Conservation (phyloP, 2,797 vertebrate species). For the Dryobates pubescens region DNA sequence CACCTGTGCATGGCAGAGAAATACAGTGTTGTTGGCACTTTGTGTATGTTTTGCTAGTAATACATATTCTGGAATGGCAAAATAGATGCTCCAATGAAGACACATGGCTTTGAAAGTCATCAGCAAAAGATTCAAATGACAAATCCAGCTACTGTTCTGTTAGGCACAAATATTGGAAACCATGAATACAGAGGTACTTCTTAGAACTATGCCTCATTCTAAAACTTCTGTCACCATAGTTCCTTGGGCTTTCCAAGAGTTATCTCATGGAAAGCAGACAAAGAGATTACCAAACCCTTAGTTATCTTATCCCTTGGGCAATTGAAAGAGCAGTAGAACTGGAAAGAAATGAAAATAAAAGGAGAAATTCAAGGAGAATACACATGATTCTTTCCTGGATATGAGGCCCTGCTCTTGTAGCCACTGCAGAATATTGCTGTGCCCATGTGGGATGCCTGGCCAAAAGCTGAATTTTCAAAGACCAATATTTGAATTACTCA, state of each 20-base stretch:
- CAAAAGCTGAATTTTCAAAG: background rate
- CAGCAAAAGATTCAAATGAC: background rate
- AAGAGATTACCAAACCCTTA: background rate
- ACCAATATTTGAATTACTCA: background rate
- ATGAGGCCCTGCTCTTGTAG: background rate
- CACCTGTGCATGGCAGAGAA: background rate
- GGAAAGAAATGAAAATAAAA: background rate
- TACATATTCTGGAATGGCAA: background rate
- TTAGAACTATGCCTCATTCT: background rate
- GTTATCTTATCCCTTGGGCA: background rate
- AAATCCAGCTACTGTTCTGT: background rate
- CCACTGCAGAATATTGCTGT: background rate
- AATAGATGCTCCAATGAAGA: background rate
- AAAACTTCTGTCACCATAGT: background rate
- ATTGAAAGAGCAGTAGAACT: background rate
- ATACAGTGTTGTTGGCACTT: background rate
- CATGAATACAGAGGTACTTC: background rate
- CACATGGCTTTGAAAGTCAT: background rate
- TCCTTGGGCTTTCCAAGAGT: background rate
- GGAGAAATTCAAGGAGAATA: background rate
- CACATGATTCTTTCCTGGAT: background rate
- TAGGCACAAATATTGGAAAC: background rate
- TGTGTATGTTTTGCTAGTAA: background rate
- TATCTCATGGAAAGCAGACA: background rate
- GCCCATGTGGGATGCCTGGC: background rate